A percentile compares a stretch with the other conserved stretches of the same genome.
Conservation (phyloP, 2,888 invertebrate genomes). For the Poecilobothrus nobilitatus region DNA sequence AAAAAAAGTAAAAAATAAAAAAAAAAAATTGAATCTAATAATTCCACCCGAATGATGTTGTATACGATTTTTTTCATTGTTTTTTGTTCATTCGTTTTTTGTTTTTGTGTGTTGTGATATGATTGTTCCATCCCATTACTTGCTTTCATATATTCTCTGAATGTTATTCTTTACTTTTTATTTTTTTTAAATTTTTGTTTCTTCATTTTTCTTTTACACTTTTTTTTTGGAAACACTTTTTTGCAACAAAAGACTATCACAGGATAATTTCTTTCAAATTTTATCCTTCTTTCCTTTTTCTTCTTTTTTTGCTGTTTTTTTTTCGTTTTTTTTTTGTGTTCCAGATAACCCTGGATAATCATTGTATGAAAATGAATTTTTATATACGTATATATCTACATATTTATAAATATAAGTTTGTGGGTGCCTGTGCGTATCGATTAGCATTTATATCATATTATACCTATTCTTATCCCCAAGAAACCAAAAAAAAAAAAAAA, state of each 20-base stretch:
- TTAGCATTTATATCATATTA: conserved; percentile 1
- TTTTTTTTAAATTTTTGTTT: no score
- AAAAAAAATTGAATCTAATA: background rate
- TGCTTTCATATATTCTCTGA: background rate
- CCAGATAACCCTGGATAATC: background rate
- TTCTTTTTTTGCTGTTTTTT: no score
- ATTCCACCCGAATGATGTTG: background rate
- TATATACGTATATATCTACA: background rate
- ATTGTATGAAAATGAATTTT: background rate
- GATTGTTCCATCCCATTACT: conserved; percentile 1
- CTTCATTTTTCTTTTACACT: background rate
- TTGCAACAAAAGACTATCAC: background rate
- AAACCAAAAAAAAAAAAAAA: no score
- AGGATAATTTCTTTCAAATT: background rate
- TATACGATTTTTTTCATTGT: background rate
- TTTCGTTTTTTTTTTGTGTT: no score
- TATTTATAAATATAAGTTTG: background rate
- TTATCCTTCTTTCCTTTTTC: no score
- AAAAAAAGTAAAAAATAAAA: background rate
- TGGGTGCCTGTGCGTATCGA: background rate
- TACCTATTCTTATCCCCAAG: background rate
- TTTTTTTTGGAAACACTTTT: background rate
- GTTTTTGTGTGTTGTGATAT: background rate
- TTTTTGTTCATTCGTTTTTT: background rate
- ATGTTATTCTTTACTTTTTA: no score